A percentile compares a stretch with the other conserved stretches of the same genome.
Evolutionary conservation across 2,797 vertebrate genomes (phyloP).

Genomic region (Lithobates sylvaticus): DNA sequence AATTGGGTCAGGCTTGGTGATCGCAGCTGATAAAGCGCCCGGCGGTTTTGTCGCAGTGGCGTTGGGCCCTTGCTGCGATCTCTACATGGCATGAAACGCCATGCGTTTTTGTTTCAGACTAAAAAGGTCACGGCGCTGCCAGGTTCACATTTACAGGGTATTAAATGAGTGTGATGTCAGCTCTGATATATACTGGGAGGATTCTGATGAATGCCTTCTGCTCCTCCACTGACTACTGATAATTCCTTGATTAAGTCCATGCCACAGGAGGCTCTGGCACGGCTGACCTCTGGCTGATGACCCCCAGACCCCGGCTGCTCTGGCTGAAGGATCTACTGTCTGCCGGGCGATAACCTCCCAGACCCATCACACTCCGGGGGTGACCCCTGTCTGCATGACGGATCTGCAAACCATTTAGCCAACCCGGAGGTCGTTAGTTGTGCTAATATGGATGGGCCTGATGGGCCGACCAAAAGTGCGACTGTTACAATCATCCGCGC

Average conservation of each 20-base stretch:
- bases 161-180: slow-evolving; percentile 53
- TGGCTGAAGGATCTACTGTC: slow-evolving; percentile 74
- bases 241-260: slow-evolving; percentile 74
- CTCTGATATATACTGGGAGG: slow-evolving; percentile 35
- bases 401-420: slow-evolving; percentile 6
- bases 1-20: slow-evolving; percentile 35
- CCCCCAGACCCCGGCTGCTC: slow-evolving; percentile 70
- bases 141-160: slow-evolving; percentile 48
- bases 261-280: slow-evolving; percentile 67
- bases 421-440: neutral
- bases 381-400: slow-evolving; percentile 35
- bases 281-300: slow-evolving; percentile 77
- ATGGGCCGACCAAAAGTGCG: too few species aligned
- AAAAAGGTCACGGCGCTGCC: slow-evolving; percentile 35
- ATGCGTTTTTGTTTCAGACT: slow-evolving; percentile 6
- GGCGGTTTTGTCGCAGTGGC: neutral
- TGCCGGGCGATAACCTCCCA: slow-evolving; percentile 73
- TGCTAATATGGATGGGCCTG: neutral
- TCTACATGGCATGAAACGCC: slow-evolving; percentile 20
- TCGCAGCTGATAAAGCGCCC: slow-evolving; percentile 12
- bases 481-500: too few species aligned
- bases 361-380: slow-evolving; percentile 66
- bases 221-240: slow-evolving; percentile 59
- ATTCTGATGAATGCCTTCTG: slow-evolving; percentile 60
- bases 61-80: neutral